Conservation (phyloP, 1,140 invertebrate genomes). For the Drosophila biarmipes region DNA sequence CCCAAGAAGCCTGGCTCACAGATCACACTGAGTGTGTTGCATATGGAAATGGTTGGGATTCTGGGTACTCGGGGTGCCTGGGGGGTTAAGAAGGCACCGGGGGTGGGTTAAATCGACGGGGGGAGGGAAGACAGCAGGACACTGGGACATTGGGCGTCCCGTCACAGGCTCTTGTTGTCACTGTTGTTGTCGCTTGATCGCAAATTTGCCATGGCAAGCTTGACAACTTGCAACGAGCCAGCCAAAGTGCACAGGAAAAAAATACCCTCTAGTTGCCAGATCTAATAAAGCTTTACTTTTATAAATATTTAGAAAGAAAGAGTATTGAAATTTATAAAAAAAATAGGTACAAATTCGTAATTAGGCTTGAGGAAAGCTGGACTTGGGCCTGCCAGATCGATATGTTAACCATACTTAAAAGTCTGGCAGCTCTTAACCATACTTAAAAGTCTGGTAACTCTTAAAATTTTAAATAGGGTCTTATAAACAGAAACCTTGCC, state of each 20-base stretch:
- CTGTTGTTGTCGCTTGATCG: constrained; percentile 82
- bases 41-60: constrained; percentile 11
- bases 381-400: too few species aligned
- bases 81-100: background rate
- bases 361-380: too few species aligned
- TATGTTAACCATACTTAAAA: too few species aligned
- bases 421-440: too few species aligned
- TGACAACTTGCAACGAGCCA: constrained; percentile 71
- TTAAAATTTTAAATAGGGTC: too few species aligned
- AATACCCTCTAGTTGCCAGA: background rate
- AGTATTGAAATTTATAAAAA: too few species aligned
- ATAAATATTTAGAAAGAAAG: background rate
- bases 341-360: too few species aligned
- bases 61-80: background rate
- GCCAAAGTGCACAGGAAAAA: background rate
- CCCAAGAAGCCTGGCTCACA: constrained; percentile 66
- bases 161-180: constrained; percentile 78
- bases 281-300: background rate
- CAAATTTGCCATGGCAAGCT: constrained; percentile 80
- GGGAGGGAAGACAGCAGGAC: constrained; percentile 9
- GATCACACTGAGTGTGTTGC: constrained; percentile 54
- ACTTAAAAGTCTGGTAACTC: too few species aligned
- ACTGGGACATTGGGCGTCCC: constrained; percentile 40
- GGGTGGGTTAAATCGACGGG: background rate
- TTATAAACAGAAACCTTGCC: too few species aligned